phyloP scores from a whole-genome alignment of 2,888 invertebrate genomes.

The Tenodera sinensis region DNA sequence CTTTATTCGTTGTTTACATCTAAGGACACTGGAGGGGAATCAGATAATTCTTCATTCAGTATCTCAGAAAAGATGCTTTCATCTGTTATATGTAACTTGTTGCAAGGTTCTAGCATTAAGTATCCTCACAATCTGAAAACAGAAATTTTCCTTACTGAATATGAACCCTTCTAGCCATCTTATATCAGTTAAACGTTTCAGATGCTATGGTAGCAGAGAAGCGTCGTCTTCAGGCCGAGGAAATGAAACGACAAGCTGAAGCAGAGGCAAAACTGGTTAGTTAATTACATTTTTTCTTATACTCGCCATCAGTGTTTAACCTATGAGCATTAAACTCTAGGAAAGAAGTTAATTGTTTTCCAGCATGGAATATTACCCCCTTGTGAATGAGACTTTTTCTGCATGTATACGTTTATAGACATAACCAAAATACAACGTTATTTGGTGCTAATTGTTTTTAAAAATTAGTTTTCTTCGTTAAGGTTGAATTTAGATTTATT shows the following conservation, averaged over 20 bases:
- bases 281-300: background rate
- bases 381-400: background rate
- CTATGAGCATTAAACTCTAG: too few relatives aligned
- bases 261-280: constrained; percentile 57
- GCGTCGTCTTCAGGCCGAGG: constrained; percentile 49
- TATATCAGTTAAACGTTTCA: constrained; percentile 36
- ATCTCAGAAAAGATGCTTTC: background rate
- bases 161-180: too few relatives aligned
- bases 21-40: too few relatives aligned
- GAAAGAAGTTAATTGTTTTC: background rate
- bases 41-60: too few relatives aligned
- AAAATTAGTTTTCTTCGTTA: too few relatives aligned
- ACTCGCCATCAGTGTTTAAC: background rate
- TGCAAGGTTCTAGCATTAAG: too few relatives aligned
- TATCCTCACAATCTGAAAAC: too few relatives aligned
- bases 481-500: too few relatives aligned
- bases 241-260: constrained; percentile 48
- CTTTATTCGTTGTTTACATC: too few relatives aligned
- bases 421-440: background rate
- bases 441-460: too few relatives aligned
- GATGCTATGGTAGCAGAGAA: constrained; percentile 58
- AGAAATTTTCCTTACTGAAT: too few relatives aligned
- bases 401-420: background rate
- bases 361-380: background rate
- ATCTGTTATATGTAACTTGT: constrained; percentile 36